Conservation (phyloP, 2,888 invertebrate species). For the Antheraea yamamai region DNA sequence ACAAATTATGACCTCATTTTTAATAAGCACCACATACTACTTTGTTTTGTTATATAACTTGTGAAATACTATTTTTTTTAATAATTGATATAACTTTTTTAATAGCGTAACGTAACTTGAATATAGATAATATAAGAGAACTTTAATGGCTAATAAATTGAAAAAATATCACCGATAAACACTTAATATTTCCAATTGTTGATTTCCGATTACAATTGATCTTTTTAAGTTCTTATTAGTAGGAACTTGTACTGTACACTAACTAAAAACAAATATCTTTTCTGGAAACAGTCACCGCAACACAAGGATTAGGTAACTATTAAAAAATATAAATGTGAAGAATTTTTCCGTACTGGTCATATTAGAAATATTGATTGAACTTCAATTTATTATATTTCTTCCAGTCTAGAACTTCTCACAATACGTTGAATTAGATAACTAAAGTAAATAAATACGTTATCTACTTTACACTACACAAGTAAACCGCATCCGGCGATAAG, state of each 20-base stretch:
- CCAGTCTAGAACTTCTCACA: slow-evolving; percentile 14
- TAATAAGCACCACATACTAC: neutral
- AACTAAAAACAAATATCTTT: neutral
- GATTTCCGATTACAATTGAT: neutral
- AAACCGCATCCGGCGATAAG: slow-evolving; percentile 5
- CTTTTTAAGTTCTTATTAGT: neutral
- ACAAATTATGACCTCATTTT: neutral
- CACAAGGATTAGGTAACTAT: no score
- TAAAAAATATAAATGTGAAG: neutral
- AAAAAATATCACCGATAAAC: neutral
- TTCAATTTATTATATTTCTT: neutral
- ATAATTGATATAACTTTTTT: neutral
- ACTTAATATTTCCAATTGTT: neutral
- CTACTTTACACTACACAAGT: slow-evolving; percentile 18
- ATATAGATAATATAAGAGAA: neutral
- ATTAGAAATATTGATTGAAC: neutral
- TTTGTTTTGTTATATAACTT: neutral
- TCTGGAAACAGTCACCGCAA: neutral
- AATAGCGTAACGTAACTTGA: neutral
- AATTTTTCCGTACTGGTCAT: neutral
- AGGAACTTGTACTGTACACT: neutral
- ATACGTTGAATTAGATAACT: slow-evolving; percentile 26
- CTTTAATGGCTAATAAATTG: neutral
- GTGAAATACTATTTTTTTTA: neutral
- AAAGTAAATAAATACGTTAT: slow-evolving; percentile 29